Evolutionary conservation across 2,797 vertebrate genomes (phyloP), one percentile per base, ranked within the genome.

Genomic region (Pangasius larnaudii): DNA sequence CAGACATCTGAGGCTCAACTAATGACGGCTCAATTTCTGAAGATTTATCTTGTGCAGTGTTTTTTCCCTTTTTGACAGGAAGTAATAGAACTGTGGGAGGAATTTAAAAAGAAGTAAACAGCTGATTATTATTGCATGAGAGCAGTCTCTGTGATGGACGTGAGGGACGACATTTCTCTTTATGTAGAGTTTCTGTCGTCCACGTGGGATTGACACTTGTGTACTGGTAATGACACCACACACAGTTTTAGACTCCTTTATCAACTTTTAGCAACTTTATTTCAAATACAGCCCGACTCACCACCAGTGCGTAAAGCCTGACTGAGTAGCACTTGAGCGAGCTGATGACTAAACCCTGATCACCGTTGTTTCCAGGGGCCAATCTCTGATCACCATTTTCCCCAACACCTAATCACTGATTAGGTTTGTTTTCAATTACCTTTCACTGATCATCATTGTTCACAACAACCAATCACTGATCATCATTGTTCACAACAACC

Each of bases 21-120:
- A 56, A 81, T 56, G 85, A 86, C 85, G 56, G 49, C 77, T 79
- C 30, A 75, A 79, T 86, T 86, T 86, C 75, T 56, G 63, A 67
- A 80, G 75, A 86, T 80, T 86, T 67, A 86, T 86, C 77, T 86
- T 36, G 22, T 51, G 24, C 30, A 24, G 8, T 10, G 4, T 24
- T 51, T 59, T 65, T 63, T 65, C 0, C 10, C 3, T 56, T 59
- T 79, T 53, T 86, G 85, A 86, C 46, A 33, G 30, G 49, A 53
- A 65, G 75, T 79, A 67, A 85, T 61, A 72, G 24, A 85, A 77
- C 51, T 36, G 72, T 33, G 74, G 5, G 22, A 33, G 30, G 33
- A 65, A 46, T 69, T 75, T 2, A 75, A 75, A 49, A 75, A 59
- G 24, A 49, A 80, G 61, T 86, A 79, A 86, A 86, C 85, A 86